Base-by-base conservation (phyloP, 2,888 invertebrate genomes). In the Cryptocephalus moraei region DNA sequence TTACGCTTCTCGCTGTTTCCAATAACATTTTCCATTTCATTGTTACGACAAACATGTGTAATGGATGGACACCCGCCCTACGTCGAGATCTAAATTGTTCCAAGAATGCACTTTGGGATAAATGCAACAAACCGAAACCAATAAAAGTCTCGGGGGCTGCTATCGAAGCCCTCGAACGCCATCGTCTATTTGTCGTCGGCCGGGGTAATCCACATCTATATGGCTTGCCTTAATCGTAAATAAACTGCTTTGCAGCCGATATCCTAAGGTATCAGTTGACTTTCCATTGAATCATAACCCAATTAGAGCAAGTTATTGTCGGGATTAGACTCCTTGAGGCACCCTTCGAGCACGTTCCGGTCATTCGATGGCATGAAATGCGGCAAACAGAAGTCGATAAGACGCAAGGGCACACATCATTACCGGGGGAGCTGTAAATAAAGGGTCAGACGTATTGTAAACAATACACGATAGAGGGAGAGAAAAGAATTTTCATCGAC, bases 351-450 rank as follows among this genome's bases (percentile, higher is more conserved):
- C 61, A 61, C 61, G 61, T 61, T 58, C 52, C 51, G 61, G 56
- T 59, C 61, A 61, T 61, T 60, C 54, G 47, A 47, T 51, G 48
- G 49, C 57, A 56, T 55, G 58, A 58, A 56, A 41, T 49, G 47
- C 45, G 53, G 53, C 55, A 51, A 54, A 55, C 56, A 49, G 53
- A 52, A 56, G 46, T 49, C 55, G 59, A 60, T 59, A 60, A 58
- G 61, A 51, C 52, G 57, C 56, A 53, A 52, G 36, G 34, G 46
- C 55, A 59, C 59, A 58, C 59, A 58, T 58, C 59, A 61, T 57
- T 61, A 59, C 57, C 56, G 56, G 49, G 50, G 49, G 47, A 48
- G 50, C 52, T 55, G 59, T 60, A 60, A 59, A 59, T 55, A 58
- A 56, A 45, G 43, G 39, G 14, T 45, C 52, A 53, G 56, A 57